Conservation (phyloP, 1,140 invertebrate species). For the Pissodes strobi region DNA sequence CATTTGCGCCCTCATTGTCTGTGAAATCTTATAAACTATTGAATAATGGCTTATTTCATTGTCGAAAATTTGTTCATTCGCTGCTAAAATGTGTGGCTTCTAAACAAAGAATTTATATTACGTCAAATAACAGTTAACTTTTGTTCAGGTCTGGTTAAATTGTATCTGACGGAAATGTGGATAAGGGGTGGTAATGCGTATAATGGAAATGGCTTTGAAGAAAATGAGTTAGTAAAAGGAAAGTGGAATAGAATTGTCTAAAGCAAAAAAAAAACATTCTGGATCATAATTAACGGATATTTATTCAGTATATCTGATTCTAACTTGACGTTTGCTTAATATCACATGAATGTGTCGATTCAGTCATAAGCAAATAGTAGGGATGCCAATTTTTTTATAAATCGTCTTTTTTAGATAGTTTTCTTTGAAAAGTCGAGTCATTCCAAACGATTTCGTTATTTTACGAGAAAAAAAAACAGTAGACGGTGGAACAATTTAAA, state of each 20-base stretch:
- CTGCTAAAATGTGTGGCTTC: constrained; percentile 19
- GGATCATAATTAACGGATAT: no score
- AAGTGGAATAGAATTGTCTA: background rate
- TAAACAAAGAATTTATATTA: constrained; percentile 30
- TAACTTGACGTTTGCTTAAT: no score
- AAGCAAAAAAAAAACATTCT: no score
- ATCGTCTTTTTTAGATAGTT: no score
- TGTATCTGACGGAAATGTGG: background rate
- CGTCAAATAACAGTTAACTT: constrained; percentile 15
- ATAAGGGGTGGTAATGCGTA: background rate
- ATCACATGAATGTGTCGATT: no score
- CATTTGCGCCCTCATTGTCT: constrained; percentile 50
- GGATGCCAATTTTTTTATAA: no score
- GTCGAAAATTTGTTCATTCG: constrained; percentile 38
- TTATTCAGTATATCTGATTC: no score
- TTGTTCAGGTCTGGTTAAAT: constrained; percentile 20
- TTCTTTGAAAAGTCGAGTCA: no score
- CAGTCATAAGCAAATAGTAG: no score
- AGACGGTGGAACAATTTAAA: no score
- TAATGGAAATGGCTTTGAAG: background rate
- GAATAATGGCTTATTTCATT: constrained; percentile 47
- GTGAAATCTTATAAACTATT: constrained; percentile 52
- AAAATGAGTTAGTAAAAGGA: background rate
- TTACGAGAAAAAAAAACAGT: no score
- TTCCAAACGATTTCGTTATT: no score